These are phyloP conservation scores for Atopsyche davidsoni DNA, from an alignment of 1,140 invertebrate genomes.

Conservation along the genomic window DNA sequence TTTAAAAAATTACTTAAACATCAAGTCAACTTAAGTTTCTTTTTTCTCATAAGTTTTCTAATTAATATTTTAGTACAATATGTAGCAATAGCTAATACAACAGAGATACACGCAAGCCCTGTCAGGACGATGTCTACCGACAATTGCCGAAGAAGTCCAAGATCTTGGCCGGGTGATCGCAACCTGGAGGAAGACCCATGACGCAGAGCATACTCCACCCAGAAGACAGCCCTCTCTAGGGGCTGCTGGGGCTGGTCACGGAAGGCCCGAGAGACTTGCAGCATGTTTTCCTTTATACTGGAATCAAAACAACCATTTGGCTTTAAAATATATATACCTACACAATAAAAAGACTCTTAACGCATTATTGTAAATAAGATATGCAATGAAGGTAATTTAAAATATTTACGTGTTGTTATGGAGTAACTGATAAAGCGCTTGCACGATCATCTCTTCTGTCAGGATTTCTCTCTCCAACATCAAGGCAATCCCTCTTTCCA, in stretches of 20 bases:
- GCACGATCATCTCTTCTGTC: constrained; percentile 8
- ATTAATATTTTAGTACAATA: neutral
- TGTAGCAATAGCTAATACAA: neutral
- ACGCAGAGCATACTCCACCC: constrained; percentile 39
- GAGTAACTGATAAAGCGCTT: constrained; percentile 13
- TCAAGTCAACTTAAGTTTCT: neutral
- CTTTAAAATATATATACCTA: neutral
- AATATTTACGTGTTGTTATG: constrained; percentile 16
- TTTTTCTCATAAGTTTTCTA: neutral
- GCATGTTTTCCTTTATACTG: constrained; percentile 31
- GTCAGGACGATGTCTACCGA: constrained; percentile 11
- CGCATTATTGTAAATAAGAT: neutral
- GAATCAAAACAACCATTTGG: neutral
- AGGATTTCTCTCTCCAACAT: constrained; percentile 20
- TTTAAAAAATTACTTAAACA: neutral
- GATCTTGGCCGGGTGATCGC: constrained; percentile 24
- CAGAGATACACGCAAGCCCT: neutral
- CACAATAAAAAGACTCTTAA: neutral
- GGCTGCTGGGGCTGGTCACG: constrained; percentile 43
- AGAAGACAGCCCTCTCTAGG: constrained; percentile 37
- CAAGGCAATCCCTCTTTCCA: constrained; percentile 24
- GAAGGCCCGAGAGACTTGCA: constrained; percentile 34
- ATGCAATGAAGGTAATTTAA: neutral
- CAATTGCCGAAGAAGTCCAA: constrained; percentile 6
- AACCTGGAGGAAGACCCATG: constrained; percentile 11